Conservation (phyloP, 2,888 invertebrate genomes). For the Idaea aversata region DNA sequence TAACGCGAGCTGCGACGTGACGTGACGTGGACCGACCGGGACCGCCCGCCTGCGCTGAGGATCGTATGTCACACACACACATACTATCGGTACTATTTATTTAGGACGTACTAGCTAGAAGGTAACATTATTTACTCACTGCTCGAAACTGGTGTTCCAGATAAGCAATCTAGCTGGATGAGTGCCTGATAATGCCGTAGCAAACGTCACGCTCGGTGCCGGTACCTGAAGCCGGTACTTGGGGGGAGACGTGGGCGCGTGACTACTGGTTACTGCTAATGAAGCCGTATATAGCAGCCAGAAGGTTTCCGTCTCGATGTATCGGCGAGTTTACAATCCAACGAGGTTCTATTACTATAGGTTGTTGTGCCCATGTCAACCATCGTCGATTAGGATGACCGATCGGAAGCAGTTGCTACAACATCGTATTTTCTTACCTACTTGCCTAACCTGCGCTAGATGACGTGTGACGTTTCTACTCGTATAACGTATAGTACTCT, state of each 20-base stretch:
- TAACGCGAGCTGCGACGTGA: slow-evolving; percentile 18
- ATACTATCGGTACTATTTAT: slow-evolving; percentile 28
- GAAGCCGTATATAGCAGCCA: background rate
- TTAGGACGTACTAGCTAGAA: slow-evolving; percentile 27
- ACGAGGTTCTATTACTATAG: too few relatives aligned
- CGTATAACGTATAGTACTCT: too few relatives aligned
- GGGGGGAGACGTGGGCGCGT: background rate
- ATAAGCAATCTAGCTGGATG: slow-evolving; percentile 24
- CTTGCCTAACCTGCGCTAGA: too few relatives aligned
- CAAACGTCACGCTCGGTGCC: slow-evolving; percentile 3
- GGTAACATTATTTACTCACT: slow-evolving; percentile 21
- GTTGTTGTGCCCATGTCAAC: too few relatives aligned
- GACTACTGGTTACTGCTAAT: background rate
- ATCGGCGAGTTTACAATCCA: too few relatives aligned
- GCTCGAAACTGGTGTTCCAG: slow-evolving; percentile 23
- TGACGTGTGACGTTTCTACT: too few relatives aligned
- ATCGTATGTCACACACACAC: slow-evolving; percentile 23
- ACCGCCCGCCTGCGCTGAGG: slow-evolving; percentile 16
- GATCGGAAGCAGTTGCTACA: too few relatives aligned
- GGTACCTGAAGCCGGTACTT: background rate
- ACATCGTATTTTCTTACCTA: too few relatives aligned
- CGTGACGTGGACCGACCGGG: slow-evolving; percentile 10
- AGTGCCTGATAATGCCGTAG: slow-evolving; percentile 19
- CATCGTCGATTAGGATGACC: too few relatives aligned
- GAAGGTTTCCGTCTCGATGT: too few relatives aligned